These are phyloP conservation scores for Morpho deidamia DNA, from an alignment of 2,888 invertebrate species.

Conservation along the genomic window DNA sequence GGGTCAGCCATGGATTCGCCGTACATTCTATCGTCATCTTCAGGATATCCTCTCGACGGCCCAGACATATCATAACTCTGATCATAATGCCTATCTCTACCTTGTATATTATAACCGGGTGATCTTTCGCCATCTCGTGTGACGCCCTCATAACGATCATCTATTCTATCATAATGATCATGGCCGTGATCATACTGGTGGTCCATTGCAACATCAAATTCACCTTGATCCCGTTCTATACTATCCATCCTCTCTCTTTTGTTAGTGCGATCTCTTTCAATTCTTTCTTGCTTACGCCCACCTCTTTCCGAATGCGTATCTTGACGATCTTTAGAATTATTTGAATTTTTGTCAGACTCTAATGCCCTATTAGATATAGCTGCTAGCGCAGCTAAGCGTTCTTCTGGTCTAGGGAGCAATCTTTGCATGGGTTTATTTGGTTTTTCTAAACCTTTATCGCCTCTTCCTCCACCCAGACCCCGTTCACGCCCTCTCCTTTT, in stretches of 20 bases:
- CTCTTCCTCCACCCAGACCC: conserved; percentile 61
- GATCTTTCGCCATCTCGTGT: conserved; percentile 66
- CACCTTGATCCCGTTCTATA: conserved; percentile 67
- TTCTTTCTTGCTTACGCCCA: conserved; percentile 65
- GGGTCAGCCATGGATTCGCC: conserved; percentile 67
- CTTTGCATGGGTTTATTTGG: conserved; percentile 81
- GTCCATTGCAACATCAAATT: conserved; percentile 65
- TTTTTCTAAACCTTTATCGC: conserved; percentile 79
- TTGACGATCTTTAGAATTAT: conserved; percentile 66
- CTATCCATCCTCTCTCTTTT: conserved; percentile 69
- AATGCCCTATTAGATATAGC: conserved; percentile 69
- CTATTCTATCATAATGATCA: conserved; percentile 70
- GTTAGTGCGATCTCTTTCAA: conserved; percentile 72
- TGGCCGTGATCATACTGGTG: conserved; percentile 70
- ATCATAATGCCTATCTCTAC: conserved; percentile 70
- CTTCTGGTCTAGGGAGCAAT: conserved; percentile 80
- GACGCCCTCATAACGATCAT: conserved; percentile 66
- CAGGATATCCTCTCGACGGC: conserved; percentile 68
- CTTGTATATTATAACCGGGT: conserved; percentile 58
- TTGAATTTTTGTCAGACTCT: conserved; percentile 66
- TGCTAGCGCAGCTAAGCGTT: conserved; percentile 79
- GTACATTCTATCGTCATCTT: conserved; percentile 75
- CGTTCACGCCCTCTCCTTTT: conserved; percentile 71
- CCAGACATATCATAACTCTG: conserved; percentile 64
- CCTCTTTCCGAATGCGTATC: conserved; percentile 69